phyloP scores from a whole-genome alignment of 2,113 vertebrate genomes.

The Myotis yumanensis region DNA sequence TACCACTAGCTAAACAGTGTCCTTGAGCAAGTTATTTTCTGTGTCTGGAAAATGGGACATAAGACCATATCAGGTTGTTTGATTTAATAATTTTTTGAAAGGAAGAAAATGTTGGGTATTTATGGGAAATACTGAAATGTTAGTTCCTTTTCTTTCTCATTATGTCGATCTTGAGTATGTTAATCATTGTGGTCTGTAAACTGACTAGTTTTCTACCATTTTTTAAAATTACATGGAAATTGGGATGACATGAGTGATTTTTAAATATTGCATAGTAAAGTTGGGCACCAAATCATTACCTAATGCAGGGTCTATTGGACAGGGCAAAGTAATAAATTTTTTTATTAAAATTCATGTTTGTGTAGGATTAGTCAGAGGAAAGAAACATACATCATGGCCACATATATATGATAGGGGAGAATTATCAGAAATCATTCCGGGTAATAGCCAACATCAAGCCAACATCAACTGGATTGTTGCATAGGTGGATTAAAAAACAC shows the following conservation, averaged over 20 bases:
- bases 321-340: background rate
- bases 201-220: background rate
- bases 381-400: background rate
- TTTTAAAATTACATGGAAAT: slow-evolving; percentile 65
- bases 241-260: slow-evolving; percentile 50
- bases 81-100: background rate
- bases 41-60: background rate
- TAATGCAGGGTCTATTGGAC: background rate
- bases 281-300: background rate
- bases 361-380: background rate
- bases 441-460: slow-evolving; percentile 45
- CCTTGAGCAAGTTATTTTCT: background rate
- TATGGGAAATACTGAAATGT: background rate
- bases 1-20: background rate
- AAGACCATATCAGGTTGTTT: background rate
- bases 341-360: background rate
- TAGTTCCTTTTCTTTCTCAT: slow-evolving; percentile 16
- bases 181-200: background rate
- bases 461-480: slow-evolving; percentile 20
- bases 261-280: slow-evolving; percentile 27
- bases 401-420: fast-evolving
- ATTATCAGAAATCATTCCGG: slow-evolving; percentile 14
- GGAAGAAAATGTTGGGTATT: background rate
- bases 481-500: background rate
- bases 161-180: background rate